Percentiles rank a stretch among this genome's conserved stretches.
Evolutionary conservation across 1,140 invertebrate genomes (phyloP).

Genomic region (Microvelia longipes): DNA sequence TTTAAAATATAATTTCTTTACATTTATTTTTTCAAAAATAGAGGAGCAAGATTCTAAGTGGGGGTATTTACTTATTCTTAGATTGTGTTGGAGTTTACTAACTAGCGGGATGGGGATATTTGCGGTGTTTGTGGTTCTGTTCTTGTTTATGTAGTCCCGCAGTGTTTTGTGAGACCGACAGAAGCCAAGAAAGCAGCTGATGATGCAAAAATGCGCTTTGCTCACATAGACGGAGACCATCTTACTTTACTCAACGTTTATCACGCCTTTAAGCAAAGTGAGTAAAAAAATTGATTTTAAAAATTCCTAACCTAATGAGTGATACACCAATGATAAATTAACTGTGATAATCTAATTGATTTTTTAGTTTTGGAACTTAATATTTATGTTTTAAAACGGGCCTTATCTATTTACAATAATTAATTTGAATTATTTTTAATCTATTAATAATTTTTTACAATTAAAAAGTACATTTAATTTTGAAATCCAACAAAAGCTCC

Average conservation of each 20-base stretch:
- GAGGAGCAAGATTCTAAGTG: constrained; percentile 25
- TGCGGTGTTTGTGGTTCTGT: constrained; percentile 28
- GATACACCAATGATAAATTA: too few species aligned
- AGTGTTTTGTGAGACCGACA: constrained; percentile 97
- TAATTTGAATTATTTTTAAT: too few species aligned
- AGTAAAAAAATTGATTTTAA: constrained; percentile 38
- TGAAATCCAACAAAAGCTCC: too few species aligned
- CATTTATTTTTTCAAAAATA: too few species aligned
- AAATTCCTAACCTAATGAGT: too few species aligned
- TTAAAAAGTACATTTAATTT: too few species aligned
- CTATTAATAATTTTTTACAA: too few species aligned
- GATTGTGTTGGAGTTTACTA: constrained; percentile 28
- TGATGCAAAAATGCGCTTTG: constrained; percentile 97
- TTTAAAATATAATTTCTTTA: too few species aligned
- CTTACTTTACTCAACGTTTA: constrained; percentile 87
- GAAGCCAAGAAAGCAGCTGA: constrained; percentile 98
- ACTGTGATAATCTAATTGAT: too few species aligned
- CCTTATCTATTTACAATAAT: too few species aligned
- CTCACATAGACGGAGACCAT: constrained; percentile 99
- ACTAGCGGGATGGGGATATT: constrained; percentile 34
- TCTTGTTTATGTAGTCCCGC: constrained; percentile 68
- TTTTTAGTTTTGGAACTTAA: too few species aligned
- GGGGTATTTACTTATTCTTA: constrained; percentile 18
- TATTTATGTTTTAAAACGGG: too few species aligned
- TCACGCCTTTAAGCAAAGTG: constrained; percentile 98